Percentiles rank a stretch among this genome's conserved stretches.
Conservation (phyloP, 2,888 invertebrate species). For the Adela reaumurella region DNA sequence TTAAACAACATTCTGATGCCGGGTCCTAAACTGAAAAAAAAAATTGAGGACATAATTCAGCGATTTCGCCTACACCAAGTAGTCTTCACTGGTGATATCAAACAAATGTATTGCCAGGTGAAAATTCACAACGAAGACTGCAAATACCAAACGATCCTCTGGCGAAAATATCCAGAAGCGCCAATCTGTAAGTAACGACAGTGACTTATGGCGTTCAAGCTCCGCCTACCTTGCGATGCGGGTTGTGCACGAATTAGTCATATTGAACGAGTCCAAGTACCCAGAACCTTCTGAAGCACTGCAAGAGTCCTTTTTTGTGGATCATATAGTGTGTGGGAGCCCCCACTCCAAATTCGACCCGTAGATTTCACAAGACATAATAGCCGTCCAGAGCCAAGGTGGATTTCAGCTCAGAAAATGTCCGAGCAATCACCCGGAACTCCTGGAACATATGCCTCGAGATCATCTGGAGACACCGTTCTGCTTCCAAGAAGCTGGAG, state of each 20-base stretch:
- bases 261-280: constrained; percentile 7
- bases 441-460: no score
- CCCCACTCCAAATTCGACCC: no score
- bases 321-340: constrained; percentile 6
- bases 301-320: constrained; percentile 6
- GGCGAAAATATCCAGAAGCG: constrained; percentile 11
- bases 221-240: constrained; percentile 8
- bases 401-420: no score
- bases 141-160: constrained; percentile 13
- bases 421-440: no score
- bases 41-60: constrained; percentile 12
- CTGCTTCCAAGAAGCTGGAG: no score
- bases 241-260: constrained; percentile 7
- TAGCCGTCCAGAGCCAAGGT: no score
- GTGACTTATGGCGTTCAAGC: constrained; percentile 14
- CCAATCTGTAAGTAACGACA: constrained; percentile 11
- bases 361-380: no score
- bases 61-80: constrained; percentile 11
- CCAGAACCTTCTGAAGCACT: constrained; percentile 4
- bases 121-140: constrained; percentile 9
- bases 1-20: constrained; percentile 11
- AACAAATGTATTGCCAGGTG: constrained; percentile 14
- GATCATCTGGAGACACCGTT: no score
- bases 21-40: constrained; percentile 12
- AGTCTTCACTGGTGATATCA: constrained; percentile 14